Evolutionary conservation across 2,888 invertebrate species (phyloP).

Genomic region (Cremastinae sp.): DNA sequence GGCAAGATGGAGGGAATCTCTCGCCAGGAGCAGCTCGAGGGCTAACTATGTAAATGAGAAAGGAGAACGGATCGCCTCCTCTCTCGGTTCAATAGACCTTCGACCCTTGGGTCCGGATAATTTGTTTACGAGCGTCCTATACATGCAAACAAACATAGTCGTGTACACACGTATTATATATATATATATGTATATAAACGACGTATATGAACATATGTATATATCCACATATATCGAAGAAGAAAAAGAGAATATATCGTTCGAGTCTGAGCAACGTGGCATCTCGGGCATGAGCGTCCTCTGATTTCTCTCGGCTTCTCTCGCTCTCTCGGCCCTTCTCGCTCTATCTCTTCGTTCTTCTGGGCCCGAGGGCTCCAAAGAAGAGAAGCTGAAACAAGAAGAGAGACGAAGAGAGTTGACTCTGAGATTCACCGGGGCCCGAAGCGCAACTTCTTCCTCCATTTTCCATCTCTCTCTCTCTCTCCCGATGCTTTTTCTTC

Average conservation of each 20-base stretch:
- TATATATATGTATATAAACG: conserved; percentile 71
- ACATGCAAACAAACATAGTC: conserved; percentile 68
- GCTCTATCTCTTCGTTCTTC: conserved; percentile 26
- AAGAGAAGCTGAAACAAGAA: conserved; percentile 34
- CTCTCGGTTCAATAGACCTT: conserved; percentile 79
- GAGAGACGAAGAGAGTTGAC: conserved; percentile 67
- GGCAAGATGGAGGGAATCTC: conserved; percentile 31
- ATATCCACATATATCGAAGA: conserved; percentile 69
- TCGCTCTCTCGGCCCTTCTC: conserved; percentile 10
- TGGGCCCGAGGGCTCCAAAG: conserved; percentile 43
- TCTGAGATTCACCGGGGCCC: conserved; percentile 71
- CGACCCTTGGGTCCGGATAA: conserved; percentile 80
- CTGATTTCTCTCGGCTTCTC: conserved; percentile 47
- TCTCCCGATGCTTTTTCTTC: conserved; percentile 34
- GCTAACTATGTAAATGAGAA: conserved; percentile 79
- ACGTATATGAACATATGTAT: too few relatives aligned
- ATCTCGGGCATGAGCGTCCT: conserved; percentile 44
- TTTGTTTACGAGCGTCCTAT: conserved; percentile 80
- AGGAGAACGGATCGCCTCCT: conserved; percentile 75
- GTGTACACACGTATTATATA: conserved; percentile 25
- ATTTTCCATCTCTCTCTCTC: conserved; percentile 10
- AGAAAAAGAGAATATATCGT: conserved; percentile 9
- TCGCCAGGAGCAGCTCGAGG: conserved; percentile 74
- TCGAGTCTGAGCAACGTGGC: conserved; percentile 28
- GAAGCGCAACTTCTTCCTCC: conserved; percentile 48